Evolutionary conservation across 1,140 invertebrate genomes (phyloP), one percentile per base, ranked within the genome.

Genomic region (Apis florea): DNA sequence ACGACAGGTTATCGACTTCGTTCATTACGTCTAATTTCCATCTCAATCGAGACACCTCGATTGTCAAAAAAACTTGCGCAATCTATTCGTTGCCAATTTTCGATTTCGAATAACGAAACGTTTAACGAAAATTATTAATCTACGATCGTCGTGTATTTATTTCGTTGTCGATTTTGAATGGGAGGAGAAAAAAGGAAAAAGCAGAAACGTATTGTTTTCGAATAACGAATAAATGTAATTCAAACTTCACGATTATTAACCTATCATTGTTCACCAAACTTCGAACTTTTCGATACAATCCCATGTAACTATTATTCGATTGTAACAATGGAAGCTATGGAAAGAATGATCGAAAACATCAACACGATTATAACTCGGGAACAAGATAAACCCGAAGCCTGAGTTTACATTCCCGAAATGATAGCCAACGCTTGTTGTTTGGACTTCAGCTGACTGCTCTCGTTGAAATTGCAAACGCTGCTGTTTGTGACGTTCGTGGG

Each of bases 281-380:
- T 6, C 24, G 0, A 53, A 53, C 10, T 67, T 26, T 1, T 26
- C n/a, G 4, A 21, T 1, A 3, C 10, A 31, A 17, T 63, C 26
- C 26, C 9, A 10, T 9, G n/a, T 17, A 68, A 49, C 13, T 24
- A 51, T 68, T 24, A 15, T 17, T 5, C 31, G 5, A 8, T 47
- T 47, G 8, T 12, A 31, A 31, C 69, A 5, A 19, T 21, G 13
- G 0, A 8, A n/a, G 5, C 19, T 40, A 26, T 2, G 11, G 24
- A 61, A 63, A 49, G 72, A 61, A 74, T 61, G 13, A 49, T 6
- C 40, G 71, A 24, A 49, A 47, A 19, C 72, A 63, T 63, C 26
- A 72, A 72, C 70, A 26, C 54, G 73, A 64, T 73, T 73, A 61
- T 24, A 73, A 73, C 54, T 73, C 59, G n/a, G 21, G 8, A 75